Evolutionary conservation across 2,888 invertebrate species (phyloP), one percentile per base, ranked within the genome.

Genomic region (Anaspis maculata): DNA sequence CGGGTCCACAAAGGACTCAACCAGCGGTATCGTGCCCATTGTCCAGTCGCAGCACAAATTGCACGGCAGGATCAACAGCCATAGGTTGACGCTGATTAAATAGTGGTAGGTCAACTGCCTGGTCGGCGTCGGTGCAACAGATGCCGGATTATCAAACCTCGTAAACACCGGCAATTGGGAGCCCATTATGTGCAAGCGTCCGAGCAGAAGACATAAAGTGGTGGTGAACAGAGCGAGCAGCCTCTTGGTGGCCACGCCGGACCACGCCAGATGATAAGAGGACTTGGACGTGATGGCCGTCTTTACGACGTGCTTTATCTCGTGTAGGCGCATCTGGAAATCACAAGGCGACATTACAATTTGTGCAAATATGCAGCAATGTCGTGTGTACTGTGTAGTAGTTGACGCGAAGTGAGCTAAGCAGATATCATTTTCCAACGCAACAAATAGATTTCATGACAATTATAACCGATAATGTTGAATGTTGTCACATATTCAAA

Each of bases 31-130:
- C 4, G 91, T 91, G 31, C 90, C 95, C 96, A 96, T 96, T 26
- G 95, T 96, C 95, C 95, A 96, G 69, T 96, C 96, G 66, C 95
- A 95, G 69, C 95, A 95, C 34, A 96, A 73, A 49, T 86, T 79
- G 48, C 84, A 84, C 2, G 96, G 96, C 56, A 87, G 79, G 32
- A 94, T 73, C 45, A 96, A 71, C 45, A 96, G 72, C 87, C 91
- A 91, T 32, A 84, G 73, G 68, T 96, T 96, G 45, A 94, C 74
- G 30, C 89, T 84, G 42, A 91, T 80, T 47, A 96, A 74, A 69
- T 94, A 95, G 63, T 89, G 87, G 69, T 88, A 95, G 10, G 95
- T 92, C 37, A 96, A 69, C 61, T 95, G 94, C 41, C 92, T 73
- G 15, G 76, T 67, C 12, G 95, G 95, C 5, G 84, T 79, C 4